phyloP scores from a whole-genome alignment of 1,140 invertebrate genomes.

The Rhopalosiphum padi region DNA sequence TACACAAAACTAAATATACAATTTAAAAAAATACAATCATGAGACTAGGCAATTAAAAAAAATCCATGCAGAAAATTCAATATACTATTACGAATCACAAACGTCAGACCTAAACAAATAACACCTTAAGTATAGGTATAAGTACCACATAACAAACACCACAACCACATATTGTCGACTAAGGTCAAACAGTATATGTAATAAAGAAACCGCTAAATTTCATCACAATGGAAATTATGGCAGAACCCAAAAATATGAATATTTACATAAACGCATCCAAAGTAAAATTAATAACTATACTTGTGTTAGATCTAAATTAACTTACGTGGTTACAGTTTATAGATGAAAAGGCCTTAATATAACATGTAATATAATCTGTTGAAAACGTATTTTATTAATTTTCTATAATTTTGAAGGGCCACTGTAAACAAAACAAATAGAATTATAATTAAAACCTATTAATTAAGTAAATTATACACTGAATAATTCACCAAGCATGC shows the following conservation, averaged over 20 bases:
- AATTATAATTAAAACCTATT: not conserved
- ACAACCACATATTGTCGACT: conserved; percentile 16
- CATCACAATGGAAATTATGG: not conserved
- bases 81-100: not conserved
- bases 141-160: not conserved
- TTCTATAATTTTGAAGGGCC: not conserved
- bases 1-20: not conserved
- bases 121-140: not conserved
- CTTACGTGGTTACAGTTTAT: no score
- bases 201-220: conserved; percentile 14
- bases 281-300: not conserved
- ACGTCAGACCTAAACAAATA: not conserved
- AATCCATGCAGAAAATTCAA: not conserved
- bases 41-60: not conserved
- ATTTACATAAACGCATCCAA: not conserved
- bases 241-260: conserved; percentile 7
- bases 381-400: not conserved
- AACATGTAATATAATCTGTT: not conserved
- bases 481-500: no score
- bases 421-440: not conserved
- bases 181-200: not conserved
- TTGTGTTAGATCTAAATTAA: not conserved
- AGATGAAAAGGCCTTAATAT: not conserved
- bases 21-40: not conserved
- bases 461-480: not conserved